These are phyloP conservation scores for Metopolophium dirhodum DNA, from an alignment of 1,140 invertebrate genomes.

Conservation along the genomic window DNA sequence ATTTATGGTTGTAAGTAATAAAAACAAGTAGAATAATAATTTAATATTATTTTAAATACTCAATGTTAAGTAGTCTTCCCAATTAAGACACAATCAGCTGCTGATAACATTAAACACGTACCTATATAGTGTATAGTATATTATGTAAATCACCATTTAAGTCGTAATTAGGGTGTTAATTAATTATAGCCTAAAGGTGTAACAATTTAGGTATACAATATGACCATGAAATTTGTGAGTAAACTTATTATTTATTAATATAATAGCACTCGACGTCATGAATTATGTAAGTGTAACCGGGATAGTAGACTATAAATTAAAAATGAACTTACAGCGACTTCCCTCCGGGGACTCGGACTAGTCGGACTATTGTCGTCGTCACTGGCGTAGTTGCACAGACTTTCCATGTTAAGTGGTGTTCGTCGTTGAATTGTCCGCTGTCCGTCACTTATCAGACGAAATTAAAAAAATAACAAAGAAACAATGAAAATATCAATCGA, in stretches of 20 bases:
- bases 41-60: neutral
- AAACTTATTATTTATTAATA: neutral
- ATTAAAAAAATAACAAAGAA: neutral
- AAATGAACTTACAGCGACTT: conserved; percentile 5
- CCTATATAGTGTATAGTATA: neutral
- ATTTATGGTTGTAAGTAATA: neutral
- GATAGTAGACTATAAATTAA: neutral
- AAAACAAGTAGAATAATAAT: neutral
- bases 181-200: neutral
- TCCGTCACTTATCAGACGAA: neutral
- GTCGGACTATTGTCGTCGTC: conserved; percentile 35
- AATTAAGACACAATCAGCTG: neutral
- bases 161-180: neutral
- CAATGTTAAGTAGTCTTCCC: neutral
- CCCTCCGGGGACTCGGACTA: neutral
- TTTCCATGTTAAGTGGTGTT: conserved; percentile 17
- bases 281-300: neutral
- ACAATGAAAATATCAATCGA: neutral
- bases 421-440: neutral
- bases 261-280: neutral
- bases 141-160: neutral
- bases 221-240: neutral
- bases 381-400: conserved; percentile 45
- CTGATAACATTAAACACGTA: conserved; percentile 17
- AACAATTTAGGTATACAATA: neutral